phyloP scores from a whole-genome alignment of 2,888 invertebrate genomes.

The Spilosoma lubricipeda region DNA sequence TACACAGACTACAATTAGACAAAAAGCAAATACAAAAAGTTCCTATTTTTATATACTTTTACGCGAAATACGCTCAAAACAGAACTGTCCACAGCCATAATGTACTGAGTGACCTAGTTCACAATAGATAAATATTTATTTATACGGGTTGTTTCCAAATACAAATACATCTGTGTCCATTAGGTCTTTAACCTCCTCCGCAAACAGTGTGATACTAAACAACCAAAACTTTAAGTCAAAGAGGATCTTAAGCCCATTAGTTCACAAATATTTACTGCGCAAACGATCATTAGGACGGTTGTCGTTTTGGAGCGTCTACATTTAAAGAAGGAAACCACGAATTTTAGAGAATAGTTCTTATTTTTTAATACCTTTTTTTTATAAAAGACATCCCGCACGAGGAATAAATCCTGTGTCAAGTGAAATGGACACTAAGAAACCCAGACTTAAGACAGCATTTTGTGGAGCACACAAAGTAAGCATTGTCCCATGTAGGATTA shows the following conservation, averaged over 20 bases:
- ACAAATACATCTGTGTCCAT: conserved; percentile 33
- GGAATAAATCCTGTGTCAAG: too few relatives aligned
- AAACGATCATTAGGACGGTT: conserved; percentile 10
- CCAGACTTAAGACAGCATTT: too few relatives aligned
- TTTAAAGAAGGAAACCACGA: too few relatives aligned
- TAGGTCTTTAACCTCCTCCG: conserved; percentile 24
- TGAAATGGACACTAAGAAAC: too few relatives aligned
- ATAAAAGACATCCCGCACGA: too few relatives aligned
- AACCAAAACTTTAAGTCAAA: conserved; percentile 35
- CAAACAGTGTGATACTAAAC: conserved; percentile 33
- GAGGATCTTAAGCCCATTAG: conserved; percentile 35
- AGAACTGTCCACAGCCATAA: background rate
- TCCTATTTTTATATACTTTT: too few relatives aligned
- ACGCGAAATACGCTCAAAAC: background rate
- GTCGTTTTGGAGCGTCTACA: background rate
- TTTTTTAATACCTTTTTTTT: too few relatives aligned
- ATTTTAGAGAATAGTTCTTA: too few relatives aligned
- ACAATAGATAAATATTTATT: conserved; percentile 1
- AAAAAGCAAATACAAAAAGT: too few relatives aligned
- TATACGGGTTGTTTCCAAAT: conserved; percentile 1
- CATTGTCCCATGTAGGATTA: too few relatives aligned
- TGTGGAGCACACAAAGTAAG: too few relatives aligned
- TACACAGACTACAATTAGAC: too few relatives aligned
- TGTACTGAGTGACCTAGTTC: background rate
- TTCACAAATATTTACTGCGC: conserved; percentile 30